These are phyloP conservation scores for Cotesia congregata DNA, from an alignment of 2,888 invertebrate genomes.

Conservation along the genomic window DNA sequence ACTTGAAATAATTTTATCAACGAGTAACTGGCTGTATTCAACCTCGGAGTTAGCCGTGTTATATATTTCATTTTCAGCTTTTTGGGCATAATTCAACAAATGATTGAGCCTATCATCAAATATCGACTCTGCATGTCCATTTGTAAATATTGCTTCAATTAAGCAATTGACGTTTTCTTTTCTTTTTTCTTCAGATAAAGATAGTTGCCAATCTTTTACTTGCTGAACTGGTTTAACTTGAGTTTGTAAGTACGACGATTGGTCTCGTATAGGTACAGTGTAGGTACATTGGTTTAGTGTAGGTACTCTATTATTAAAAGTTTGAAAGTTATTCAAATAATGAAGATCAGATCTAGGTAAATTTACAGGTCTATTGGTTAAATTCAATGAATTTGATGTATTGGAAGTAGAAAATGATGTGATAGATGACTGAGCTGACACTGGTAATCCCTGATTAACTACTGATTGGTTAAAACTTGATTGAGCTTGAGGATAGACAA, in stretches of 20 bases:
- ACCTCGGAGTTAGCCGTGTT: constrained; percentile 97
- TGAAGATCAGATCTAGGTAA: too few species aligned
- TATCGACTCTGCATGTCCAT: constrained; percentile 96
- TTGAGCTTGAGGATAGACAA: constrained; percentile 67
- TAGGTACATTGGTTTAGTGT: too few species aligned
- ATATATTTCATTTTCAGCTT: constrained; percentile 99
- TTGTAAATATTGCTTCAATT: constrained; percentile 99
- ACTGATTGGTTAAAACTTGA: constrained; percentile 56
- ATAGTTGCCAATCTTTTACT: constrained; percentile 97
- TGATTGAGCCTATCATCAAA: constrained; percentile 97
- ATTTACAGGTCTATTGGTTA: too few species aligned
- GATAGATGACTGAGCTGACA: constrained; percentile 72
- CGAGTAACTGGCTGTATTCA: constrained; percentile 97
- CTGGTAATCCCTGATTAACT: constrained; percentile 58
- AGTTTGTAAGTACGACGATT: too few species aligned
- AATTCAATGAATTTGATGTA: constrained; percentile 52
- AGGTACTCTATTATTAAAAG: too few species aligned
- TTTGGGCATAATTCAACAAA: constrained; percentile 96
- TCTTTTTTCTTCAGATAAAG: constrained; percentile 96
- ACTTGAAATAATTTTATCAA: constrained; percentile 99
- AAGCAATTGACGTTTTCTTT: constrained; percentile 99
- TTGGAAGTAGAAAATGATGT: constrained; percentile 71
- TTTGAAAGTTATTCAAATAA: too few species aligned
- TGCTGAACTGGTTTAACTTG: constrained; percentile 77
- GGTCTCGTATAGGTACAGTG: too few species aligned